Base-by-base conservation (phyloP, 1,140 invertebrate species). In the Sycophaga agraensis region DNA sequence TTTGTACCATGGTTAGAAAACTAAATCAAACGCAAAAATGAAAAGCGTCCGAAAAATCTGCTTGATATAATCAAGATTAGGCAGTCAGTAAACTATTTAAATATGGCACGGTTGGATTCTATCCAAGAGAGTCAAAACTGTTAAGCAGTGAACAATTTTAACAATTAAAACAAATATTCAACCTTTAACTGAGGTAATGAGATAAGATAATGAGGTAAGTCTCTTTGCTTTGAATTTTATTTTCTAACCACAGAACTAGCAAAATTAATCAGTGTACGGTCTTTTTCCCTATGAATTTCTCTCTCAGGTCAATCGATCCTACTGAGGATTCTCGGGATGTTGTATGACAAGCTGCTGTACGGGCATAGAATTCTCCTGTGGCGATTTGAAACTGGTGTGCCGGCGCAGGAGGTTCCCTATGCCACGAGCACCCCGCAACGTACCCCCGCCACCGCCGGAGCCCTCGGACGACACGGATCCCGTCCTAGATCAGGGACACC, bases 311-410 rank as follows among this genome's bases (percentile, higher is more conserved):
- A 39, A 46, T 50, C 51, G 64, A 65, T 68, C 66, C 65, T 71
- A 70, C 67, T 78, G 77, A 73, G 75, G 71, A 67, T 80, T 77
- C 70, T 80, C 77, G 71, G 77, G 78, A 80, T 80, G 78, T 66
- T 81, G 78, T 78, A 80, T 77, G 73, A 79, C 76, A 79, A 79
- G 78, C 65, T 80, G 78, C 67, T 70, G 64, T 70, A 73, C 80
- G 73, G 78, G 77, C 70, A 76, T 74, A 68, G 77, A 73, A 67
- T 71, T 81, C 66, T 80, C 78, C 76, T 80, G 79, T 74, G 78
- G 77, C 74, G 78, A 79, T 78, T 80, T 80, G 77, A 80, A 80
- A 82, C 78, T 81, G 75, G 78, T 80, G 73, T 80, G 79, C 73
- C 77, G 77, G 67, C 78, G 78, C 64, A 80, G 78, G 71, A 80